A percentile compares a stretch with the other conserved stretches of the same genome.
These are phyloP conservation scores for Apostichopus leukothele DNA, from an alignment of 53 echinoderm and acorn worm genomes.

Conservation along the genomic window DNA sequence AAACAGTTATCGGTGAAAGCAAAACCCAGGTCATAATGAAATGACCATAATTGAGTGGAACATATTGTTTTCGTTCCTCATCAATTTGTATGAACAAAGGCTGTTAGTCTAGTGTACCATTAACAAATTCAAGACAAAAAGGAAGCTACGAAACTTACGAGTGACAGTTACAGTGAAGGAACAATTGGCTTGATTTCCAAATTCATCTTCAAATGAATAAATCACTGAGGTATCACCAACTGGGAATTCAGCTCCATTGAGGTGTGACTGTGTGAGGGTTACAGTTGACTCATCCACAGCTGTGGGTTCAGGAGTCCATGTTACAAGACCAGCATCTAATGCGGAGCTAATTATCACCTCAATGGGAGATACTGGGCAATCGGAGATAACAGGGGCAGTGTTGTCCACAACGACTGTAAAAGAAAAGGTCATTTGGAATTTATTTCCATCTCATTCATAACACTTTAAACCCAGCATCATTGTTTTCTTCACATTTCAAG, in stretches of 20 bases:
- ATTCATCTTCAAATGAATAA: constrained; percentile 60
- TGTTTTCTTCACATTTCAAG: too few relatives aligned
- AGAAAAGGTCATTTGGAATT: neutral
- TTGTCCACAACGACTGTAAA: constrained; percentile 48
- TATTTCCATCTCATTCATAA: too few relatives aligned
- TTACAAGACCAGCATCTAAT: constrained; percentile 3
- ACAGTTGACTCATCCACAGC: constrained; percentile 43
- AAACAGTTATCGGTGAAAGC: too few relatives aligned
- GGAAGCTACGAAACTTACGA: constrained; percentile 46
- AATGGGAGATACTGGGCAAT: constrained; percentile 46
- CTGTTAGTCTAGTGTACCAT: too few relatives aligned
- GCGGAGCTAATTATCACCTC: neutral
- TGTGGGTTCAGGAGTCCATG: constrained; percentile 51
- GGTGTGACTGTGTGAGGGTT: constrained; percentile 20
- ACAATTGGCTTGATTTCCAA: constrained; percentile 60
- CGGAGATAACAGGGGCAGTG: constrained; percentile 55
- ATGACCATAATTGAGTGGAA: too few relatives aligned
- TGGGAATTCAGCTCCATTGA: constrained; percentile 45
- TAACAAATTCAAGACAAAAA: too few relatives aligned
- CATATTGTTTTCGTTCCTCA: too few relatives aligned
- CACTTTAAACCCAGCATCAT: too few relatives aligned
- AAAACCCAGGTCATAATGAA: too few relatives aligned
- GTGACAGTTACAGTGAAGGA: constrained; percentile 63
- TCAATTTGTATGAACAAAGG: too few relatives aligned
- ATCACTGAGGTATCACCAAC: constrained; percentile 60